Base-by-base conservation (phyloP, 1,140 invertebrate species). In the Drosophila kurseongensis region DNA sequence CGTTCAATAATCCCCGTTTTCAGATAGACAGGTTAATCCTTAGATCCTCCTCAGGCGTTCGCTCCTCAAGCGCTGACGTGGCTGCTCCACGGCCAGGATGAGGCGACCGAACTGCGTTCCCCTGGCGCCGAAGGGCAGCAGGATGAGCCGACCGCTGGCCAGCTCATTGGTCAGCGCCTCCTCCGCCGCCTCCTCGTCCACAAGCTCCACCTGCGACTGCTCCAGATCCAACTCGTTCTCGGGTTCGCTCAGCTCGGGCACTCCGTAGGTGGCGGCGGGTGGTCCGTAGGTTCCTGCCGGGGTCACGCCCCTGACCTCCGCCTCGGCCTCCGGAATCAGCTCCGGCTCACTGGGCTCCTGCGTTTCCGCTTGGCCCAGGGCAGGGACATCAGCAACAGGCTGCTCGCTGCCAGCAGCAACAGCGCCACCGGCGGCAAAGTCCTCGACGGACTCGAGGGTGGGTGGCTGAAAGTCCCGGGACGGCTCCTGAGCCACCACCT, bases 341-440 rank as follows among this genome's bases (percentile, higher is more conserved):
- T 58, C 54, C 29, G 52, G 42, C 60, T 86, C 57, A 13, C 52
- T 48, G 14, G 29, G 8, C 6, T 61, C 41, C 12, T 73, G 44
- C 50, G 72, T 13, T 48, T 73, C 77, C 66, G 63, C 18, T 42
- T 72, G 54, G 56, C 67, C 79, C 80, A 76, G 35, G 83, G 76
- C 74, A 85, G 90, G 90, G 76, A 91, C 54, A 91, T 91, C 90
- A 91, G 80, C 82, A 88, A 91, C 83, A 89, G 89, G 89, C 88
- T 81, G 77, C 76, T 89, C 77, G 56, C 76, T 71, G 75, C 27
- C 50, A 90, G 65, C 63, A 81, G 38, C 50, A 88, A 44, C 60
- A 81, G 51, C 8, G 67, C 57, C 74, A 80, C 67, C 78, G 68
- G 82, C 63, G 71, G 75, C 75, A 79, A 90, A 91, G 67, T 91